A percentile compares a stretch with the other conserved stretches of the same genome.
Evolutionary conservation across 2,797 vertebrate genomes (phyloP).

Genomic region (Cheirogaleus major): DNA sequence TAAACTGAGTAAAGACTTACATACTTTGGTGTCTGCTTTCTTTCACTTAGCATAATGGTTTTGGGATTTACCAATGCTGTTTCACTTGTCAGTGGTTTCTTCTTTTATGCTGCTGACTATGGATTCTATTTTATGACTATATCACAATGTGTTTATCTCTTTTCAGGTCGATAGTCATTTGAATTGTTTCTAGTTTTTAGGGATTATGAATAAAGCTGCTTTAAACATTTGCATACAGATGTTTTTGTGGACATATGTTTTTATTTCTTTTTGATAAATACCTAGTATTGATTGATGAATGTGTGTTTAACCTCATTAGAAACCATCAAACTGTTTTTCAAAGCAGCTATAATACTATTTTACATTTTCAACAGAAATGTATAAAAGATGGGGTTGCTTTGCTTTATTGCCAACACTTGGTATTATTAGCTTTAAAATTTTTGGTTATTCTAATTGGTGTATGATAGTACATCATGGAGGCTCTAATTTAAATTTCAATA

Average conservation of each 20-base stretch:
- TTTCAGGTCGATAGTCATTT: neutral
- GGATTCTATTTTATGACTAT: neutral
- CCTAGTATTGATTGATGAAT: neutral
- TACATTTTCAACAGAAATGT: neutral
- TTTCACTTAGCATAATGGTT: neutral
- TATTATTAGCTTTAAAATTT: neutral
- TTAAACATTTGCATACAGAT: conserved; percentile 19
- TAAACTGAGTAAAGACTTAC: neutral
- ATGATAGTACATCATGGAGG: neutral
- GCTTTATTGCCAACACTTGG: neutral
- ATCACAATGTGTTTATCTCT: conserved; percentile 8
- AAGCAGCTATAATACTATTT: neutral
- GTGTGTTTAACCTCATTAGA: conserved; percentile 31
- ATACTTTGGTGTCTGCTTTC: neutral
- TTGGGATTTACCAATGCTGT: neutral
- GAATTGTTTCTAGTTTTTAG: neutral
- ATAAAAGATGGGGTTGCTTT: neutral
- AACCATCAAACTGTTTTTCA: conserved; percentile 6
- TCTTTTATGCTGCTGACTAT: neutral
- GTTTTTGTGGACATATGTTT: conserved; percentile 5
- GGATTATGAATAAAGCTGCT: conserved; percentile 36
- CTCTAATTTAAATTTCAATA: neutral
- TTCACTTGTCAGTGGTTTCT: neutral
- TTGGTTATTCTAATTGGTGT: neutral
- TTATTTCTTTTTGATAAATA: conserved; percentile 16